Evolutionary conservation across 2,113 vertebrate genomes (phyloP).

Genomic region (Psilopsiagon aymara): DNA sequence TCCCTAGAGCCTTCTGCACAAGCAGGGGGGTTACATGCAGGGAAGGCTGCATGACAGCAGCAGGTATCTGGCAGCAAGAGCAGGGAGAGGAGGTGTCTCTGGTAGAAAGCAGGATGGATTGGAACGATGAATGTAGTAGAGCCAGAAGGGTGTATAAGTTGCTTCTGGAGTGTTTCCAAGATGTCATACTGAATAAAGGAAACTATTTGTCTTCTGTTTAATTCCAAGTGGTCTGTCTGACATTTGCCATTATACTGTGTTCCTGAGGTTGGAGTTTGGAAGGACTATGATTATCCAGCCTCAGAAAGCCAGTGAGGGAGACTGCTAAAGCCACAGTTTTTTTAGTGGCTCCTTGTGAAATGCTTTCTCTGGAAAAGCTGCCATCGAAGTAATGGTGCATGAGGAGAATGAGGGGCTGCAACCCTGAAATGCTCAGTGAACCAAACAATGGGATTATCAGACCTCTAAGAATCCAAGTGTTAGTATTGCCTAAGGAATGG

Average conservation of each 20-base stretch:
- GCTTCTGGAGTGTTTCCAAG: conserved; percentile 35
- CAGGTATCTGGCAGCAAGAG: background rate
- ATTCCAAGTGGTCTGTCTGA: conserved; percentile 32
- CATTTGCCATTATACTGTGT: conserved; percentile 13
- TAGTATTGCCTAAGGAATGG: background rate
- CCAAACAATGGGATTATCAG: background rate
- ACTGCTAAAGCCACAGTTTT: conserved; percentile 10
- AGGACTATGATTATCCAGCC: conserved; percentile 15
- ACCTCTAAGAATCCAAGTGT: background rate
- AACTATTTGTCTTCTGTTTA: background rate
- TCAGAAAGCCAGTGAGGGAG: background rate
- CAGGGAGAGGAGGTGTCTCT: background rate
- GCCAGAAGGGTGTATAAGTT: background rate
- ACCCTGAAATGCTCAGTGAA: background rate
- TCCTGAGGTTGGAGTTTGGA: conserved; percentile 25
- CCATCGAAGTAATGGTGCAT: background rate
- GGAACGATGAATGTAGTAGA: background rate
- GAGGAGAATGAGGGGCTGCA: background rate
- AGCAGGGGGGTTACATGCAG: background rate
- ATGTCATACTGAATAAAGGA: conserved; percentile 8
- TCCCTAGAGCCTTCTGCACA: background rate
- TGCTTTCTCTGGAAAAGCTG: background rate
- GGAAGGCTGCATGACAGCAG: background rate
- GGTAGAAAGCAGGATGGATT: background rate
- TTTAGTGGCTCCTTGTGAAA: conserved; percentile 1